These are phyloP conservation scores for Sitta europaea DNA, from an alignment of 2,113 vertebrate genomes.

Conservation along the genomic window DNA sequence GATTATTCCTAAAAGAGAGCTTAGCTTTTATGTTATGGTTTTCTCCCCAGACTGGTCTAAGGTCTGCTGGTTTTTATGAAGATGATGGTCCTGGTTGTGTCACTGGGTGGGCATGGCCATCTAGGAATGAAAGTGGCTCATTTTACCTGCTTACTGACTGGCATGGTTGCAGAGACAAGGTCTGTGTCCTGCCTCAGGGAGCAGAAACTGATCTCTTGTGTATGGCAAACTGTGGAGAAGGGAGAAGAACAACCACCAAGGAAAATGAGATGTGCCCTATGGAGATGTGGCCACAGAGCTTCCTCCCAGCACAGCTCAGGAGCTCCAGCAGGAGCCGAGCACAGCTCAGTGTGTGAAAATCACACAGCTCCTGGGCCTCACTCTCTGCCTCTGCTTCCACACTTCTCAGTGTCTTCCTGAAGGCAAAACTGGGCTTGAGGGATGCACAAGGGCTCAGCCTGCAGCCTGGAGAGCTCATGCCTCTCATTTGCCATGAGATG, in stretches of 20 bases:
- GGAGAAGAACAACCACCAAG: background rate
- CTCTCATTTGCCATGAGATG: background rate
- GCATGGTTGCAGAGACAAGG: background rate
- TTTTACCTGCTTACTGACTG: background rate
- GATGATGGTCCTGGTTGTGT: background rate
- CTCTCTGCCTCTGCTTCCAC: background rate
- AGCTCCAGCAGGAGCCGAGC: rapidly evolving
- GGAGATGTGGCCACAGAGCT: background rate
- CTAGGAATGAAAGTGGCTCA: background rate
- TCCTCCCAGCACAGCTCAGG: background rate
- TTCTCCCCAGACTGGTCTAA: background rate
- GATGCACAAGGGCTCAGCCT: background rate
- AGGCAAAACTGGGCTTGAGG: background rate
- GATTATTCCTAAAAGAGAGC: background rate
- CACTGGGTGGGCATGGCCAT: background rate
- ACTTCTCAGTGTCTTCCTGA: background rate
- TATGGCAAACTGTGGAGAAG: background rate
- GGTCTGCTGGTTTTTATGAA: background rate
- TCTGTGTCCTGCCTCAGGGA: background rate
- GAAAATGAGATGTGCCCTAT: background rate
- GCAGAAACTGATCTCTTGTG: background rate
- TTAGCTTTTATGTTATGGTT: background rate
- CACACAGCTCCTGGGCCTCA: background rate
- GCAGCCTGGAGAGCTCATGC: background rate
- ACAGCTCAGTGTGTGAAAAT: background rate